Conservation (phyloP, 2,797 vertebrate species). For the Neosalanx taihuensis region DNA sequence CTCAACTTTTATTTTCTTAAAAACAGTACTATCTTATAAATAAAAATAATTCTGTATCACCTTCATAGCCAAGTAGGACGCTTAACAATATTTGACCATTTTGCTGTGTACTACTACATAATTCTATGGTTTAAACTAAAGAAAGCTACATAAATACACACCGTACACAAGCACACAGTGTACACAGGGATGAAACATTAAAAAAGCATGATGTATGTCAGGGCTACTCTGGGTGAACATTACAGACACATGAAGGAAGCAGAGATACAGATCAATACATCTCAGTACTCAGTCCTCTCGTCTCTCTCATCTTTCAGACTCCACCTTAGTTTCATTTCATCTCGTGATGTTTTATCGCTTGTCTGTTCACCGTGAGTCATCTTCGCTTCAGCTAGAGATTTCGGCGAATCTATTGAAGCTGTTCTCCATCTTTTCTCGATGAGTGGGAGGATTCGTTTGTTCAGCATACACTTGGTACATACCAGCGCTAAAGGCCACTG, state of each 20-base stretch:
- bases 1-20: too few species aligned
- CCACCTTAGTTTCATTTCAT: background rate
- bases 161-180: too few species aligned
- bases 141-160: too few species aligned
- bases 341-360: constrained; percentile 41
- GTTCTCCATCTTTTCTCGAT: constrained; percentile 60
- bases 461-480: constrained; percentile 74
- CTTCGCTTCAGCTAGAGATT: constrained; percentile 71
- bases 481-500: constrained; percentile 76
- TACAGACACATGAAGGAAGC: background rate
- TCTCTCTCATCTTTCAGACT: background rate
- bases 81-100: too few species aligned
- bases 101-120: too few species aligned
- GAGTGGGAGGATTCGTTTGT: constrained; percentile 80
- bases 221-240: background rate
- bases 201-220: constrained; percentile 43
- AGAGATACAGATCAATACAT: background rate
- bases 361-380: constrained; percentile 73
- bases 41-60: too few species aligned
- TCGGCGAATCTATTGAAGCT: constrained; percentile 70
- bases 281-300: background rate
- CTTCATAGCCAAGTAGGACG: too few species aligned
- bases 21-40: too few species aligned
- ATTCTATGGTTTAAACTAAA: too few species aligned
- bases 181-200: too few species aligned